Conservation (phyloP, 1,140 invertebrate genomes). For the Drosophila jambulina region DNA sequence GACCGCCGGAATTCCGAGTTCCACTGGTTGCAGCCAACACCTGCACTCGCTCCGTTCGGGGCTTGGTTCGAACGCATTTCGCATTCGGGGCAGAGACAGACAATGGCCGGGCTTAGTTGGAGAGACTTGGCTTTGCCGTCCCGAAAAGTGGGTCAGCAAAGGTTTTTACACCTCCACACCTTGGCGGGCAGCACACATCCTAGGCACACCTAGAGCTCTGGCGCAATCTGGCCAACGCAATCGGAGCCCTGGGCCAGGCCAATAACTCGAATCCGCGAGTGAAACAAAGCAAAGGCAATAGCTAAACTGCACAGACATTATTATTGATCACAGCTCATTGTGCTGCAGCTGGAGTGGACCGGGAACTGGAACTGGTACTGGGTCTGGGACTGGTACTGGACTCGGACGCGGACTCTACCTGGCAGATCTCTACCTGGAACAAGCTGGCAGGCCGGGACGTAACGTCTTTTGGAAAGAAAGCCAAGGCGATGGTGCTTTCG, state of each 20-base stretch:
- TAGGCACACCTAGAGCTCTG: constrained; percentile 59
- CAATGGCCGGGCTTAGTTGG: constrained; percentile 36
- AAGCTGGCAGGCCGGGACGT: constrained; percentile 21
- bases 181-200: constrained; percentile 44
- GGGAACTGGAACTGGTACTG: constrained; percentile 42
- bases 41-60: constrained; percentile 28
- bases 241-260: constrained; percentile 51
- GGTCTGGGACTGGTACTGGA: neutral
- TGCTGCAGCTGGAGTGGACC: constrained; percentile 50
- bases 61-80: constrained; percentile 43
- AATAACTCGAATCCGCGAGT: constrained; percentile 33
- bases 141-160: constrained; percentile 54
- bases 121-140: constrained; percentile 19
- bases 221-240: constrained; percentile 52
- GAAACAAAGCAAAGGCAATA: constrained; percentile 39
- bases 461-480: constrained; percentile 47
- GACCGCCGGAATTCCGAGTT: constrained; percentile 48
- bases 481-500: constrained; percentile 54
- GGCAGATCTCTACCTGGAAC: constrained; percentile 39
- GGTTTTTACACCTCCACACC: constrained; percentile 63
- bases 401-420: neutral
- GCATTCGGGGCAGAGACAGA: constrained; percentile 35
- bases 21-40: constrained; percentile 35
- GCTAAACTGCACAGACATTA: constrained; percentile 34
- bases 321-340: constrained; percentile 51